phyloP scores from a whole-genome alignment of 2,797 vertebrate genomes.

The Sphenodon punctatus region DNA sequence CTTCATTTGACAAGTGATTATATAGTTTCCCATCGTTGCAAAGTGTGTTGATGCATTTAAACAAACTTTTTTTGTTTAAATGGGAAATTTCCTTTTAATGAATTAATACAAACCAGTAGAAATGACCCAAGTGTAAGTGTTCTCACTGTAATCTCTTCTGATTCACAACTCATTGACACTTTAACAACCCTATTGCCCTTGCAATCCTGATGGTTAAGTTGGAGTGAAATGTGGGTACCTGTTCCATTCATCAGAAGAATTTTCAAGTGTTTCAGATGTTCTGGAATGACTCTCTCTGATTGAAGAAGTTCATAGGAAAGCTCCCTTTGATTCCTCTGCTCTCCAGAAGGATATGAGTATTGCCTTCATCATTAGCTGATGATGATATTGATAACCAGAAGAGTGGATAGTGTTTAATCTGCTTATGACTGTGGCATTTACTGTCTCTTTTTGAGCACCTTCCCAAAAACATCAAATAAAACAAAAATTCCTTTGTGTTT shows the following conservation, averaged over 20 bases:
- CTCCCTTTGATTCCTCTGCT: not conserved
- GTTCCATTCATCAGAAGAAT: too few relatives aligned
- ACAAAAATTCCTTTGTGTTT: not conserved
- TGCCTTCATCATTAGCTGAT: accelerated
- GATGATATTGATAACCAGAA: too few relatives aligned
- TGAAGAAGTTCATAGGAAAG: too few relatives aligned
- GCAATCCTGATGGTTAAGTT: too few relatives aligned
- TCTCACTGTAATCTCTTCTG: too few relatives aligned
- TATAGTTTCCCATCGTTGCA: accelerated
- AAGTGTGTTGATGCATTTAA: not conserved
- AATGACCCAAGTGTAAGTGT: too few relatives aligned
- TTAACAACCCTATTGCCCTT: too few relatives aligned
- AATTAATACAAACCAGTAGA: accelerated
- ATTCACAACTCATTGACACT: too few relatives aligned
- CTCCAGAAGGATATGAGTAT: accelerated
- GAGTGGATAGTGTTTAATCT: accelerated
- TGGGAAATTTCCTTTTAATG: not conserved
- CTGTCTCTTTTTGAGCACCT: accelerated
- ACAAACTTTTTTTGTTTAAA: not conserved
- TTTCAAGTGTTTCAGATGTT: too few relatives aligned
- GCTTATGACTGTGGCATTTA: not conserved
- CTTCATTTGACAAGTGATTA: not conserved
- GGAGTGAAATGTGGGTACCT: too few relatives aligned
- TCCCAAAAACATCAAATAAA: not conserved
- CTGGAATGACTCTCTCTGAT: too few relatives aligned